These are phyloP conservation scores for Melanaphis sacchari DNA, from an alignment of 1,140 invertebrate species.

Conservation along the genomic window DNA sequence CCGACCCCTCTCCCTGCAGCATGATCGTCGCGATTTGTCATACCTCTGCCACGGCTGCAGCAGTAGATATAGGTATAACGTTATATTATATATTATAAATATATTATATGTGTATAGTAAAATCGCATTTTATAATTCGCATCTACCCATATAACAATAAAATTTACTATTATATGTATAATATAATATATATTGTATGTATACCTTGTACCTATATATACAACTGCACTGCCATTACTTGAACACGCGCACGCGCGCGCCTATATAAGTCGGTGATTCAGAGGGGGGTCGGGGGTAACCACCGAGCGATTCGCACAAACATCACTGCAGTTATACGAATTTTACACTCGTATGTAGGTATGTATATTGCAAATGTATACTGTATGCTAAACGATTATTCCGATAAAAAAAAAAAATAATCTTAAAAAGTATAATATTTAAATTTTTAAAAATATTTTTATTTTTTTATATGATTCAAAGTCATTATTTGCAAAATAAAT, in stretches of 20 bases:
- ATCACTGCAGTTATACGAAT: neutral
- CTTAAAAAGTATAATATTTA: too few relatives aligned
- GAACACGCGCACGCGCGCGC: neutral
- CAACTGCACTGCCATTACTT: neutral
- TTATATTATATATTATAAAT: neutral
- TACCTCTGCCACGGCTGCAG: neutral
- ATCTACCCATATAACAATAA: neutral
- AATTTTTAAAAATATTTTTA: too few relatives aligned
- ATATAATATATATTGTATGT: neutral
- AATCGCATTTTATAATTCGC: conserved; percentile 5
- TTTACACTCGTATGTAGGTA: neutral
- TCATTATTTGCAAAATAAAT: too few relatives aligned
- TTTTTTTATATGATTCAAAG: too few relatives aligned
- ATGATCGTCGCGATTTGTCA: neutral
- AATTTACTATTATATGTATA: neutral
- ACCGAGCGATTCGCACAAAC: neutral
- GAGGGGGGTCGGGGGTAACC: neutral
- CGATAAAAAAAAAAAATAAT: neutral
- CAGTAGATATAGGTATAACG: neutral
- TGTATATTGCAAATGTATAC: neutral
- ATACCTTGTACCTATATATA: neutral
- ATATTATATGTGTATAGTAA: neutral
- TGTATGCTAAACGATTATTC: neutral
- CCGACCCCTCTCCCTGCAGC: too few relatives aligned
- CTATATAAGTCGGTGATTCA: neutral